Evolutionary conservation across 1,140 invertebrate species (phyloP).

Genomic region (Lerema accius): DNA sequence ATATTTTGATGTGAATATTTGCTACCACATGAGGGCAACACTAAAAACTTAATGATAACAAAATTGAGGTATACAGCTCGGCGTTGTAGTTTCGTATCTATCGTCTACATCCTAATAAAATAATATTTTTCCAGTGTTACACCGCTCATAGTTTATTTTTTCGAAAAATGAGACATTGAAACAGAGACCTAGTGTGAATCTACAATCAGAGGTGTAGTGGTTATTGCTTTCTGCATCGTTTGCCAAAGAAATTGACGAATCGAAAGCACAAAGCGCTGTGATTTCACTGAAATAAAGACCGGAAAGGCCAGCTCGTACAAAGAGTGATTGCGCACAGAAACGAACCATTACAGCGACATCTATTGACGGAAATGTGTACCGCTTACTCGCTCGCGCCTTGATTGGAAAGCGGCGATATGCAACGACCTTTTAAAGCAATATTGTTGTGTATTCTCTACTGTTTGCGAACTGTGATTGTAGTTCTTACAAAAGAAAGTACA

Average conservation of each 20-base stretch:
- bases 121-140: no score
- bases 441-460: constrained; percentile 22
- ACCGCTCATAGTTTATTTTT: no score
- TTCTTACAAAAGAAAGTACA: no score
- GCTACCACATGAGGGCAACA: no score
- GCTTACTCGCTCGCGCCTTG: constrained; percentile 55
- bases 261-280: constrained; percentile 49
- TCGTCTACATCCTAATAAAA: no score
- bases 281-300: constrained; percentile 60
- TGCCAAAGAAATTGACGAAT: constrained; percentile 66
- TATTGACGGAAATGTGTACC: constrained; percentile 70
- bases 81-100: no score
- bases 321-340: constrained; percentile 64
- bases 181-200: constrained; percentile 34
- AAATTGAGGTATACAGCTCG: no score
- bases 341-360: constrained; percentile 65
- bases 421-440: not conserved
- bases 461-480: no score
- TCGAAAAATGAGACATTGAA: no score
- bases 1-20: no score
- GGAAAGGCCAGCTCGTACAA: constrained; percentile 55
- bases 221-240: constrained; percentile 66
- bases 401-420: constrained; percentile 42
- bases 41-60: no score
- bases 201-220: constrained; percentile 33